Percentiles rank a stretch among this genome's conserved stretches.
These are phyloP conservation scores for Antheraea yamamai DNA, from an alignment of 2,888 invertebrate genomes.

Conservation along the genomic window DNA sequence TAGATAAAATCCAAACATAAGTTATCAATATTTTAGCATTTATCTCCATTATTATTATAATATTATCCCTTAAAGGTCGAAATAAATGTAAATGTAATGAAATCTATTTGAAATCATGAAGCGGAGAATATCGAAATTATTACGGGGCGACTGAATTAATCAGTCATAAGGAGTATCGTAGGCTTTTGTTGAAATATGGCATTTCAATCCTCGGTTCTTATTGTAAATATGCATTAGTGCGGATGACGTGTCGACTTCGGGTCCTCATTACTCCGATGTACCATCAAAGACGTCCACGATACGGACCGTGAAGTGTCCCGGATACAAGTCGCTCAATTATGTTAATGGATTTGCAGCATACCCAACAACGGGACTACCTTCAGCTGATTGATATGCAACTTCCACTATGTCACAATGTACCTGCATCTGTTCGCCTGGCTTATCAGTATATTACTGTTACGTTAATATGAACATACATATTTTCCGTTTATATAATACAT, in stretches of 20 bases:
- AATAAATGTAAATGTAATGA: slow-evolving; percentile 30
- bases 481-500: background rate
- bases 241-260: slow-evolving; percentile 55
- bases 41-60: slow-evolving; percentile 5
- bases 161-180: slow-evolving; percentile 50
- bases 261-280: slow-evolving; percentile 70
- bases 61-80: background rate
- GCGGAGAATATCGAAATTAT: slow-evolving; percentile 49
- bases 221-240: slow-evolving; percentile 74
- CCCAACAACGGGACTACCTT: slow-evolving; percentile 58
- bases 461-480: background rate
- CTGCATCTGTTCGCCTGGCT: background rate
- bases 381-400: slow-evolving; percentile 61
- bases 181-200: slow-evolving; percentile 48
- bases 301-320: slow-evolving; percentile 68
- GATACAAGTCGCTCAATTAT: slow-evolving; percentile 76
- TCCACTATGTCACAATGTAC: slow-evolving; percentile 35
- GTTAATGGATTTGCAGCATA: slow-evolving; percentile 72
- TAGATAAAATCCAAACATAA: slow-evolving; percentile 25
- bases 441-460: background rate
- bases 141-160: slow-evolving; percentile 49
- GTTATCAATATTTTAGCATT: slow-evolving; percentile 18
- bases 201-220: slow-evolving; percentile 47
- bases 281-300: slow-evolving; percentile 71
- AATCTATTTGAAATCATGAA: slow-evolving; percentile 44